These are phyloP conservation scores for Laothoe populi DNA, from an alignment of 2,888 invertebrate species.

Conservation along the genomic window DNA sequence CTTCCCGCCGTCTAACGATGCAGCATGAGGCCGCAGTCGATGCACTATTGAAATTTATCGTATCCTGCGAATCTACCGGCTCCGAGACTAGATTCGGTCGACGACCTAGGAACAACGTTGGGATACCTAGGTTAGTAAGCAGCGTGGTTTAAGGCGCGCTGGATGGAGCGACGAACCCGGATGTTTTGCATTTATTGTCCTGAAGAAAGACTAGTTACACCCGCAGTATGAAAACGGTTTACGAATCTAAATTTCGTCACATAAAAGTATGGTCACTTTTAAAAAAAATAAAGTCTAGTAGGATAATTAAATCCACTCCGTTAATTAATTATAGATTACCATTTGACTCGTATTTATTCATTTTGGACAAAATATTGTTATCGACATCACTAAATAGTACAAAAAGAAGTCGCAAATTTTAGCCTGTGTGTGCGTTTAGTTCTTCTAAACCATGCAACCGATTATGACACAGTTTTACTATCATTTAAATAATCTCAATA, in stretches of 20 bases:
- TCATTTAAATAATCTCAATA: too few relatives aligned
- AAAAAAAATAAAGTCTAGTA: too few relatives aligned
- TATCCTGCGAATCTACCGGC: slow-evolving; percentile 79
- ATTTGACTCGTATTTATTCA: too few relatives aligned
- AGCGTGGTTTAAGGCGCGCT: slow-evolving; percentile 57
- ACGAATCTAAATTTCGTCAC: background rate
- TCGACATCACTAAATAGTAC: too few relatives aligned
- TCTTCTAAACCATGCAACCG: too few relatives aligned
- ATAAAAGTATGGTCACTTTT: background rate
- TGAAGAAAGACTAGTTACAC: slow-evolving; percentile 27
- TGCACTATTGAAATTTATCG: slow-evolving; percentile 83
- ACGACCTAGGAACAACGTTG: slow-evolving; percentile 74
- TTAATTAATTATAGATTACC: too few relatives aligned
- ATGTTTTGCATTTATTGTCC: slow-evolving; percentile 54
- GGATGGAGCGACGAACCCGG: slow-evolving; percentile 72
- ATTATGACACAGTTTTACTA: too few relatives aligned
- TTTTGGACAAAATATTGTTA: too few relatives aligned
- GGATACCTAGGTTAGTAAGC: slow-evolving; percentile 66
- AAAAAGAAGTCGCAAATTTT: too few relatives aligned
- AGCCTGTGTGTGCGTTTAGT: too few relatives aligned
- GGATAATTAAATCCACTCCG: too few relatives aligned
- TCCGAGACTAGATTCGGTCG: slow-evolving; percentile 68
- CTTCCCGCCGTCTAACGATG: slow-evolving; percentile 53
- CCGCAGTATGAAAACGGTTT: slow-evolving; percentile 1
- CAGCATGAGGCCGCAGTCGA: slow-evolving; percentile 62